Conservation (phyloP, 92 coral and sea anemone genomes). For the Anthopleura xanthogrammica region DNA sequence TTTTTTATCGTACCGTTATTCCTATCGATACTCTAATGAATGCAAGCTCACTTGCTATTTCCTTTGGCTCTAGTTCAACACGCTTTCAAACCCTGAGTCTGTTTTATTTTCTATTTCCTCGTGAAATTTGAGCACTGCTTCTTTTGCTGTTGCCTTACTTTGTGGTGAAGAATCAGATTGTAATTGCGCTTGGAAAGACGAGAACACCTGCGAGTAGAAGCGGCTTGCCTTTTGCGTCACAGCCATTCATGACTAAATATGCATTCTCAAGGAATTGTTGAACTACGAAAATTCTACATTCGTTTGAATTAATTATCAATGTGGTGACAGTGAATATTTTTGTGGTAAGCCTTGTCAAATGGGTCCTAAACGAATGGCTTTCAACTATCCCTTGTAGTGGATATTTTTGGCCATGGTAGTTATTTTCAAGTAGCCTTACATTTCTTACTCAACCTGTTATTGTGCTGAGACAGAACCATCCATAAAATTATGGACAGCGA, state of each 20-base stretch:
- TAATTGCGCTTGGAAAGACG: conserved; percentile 9
- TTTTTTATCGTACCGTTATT: neutral
- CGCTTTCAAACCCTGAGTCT: neutral
- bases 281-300: conserved; percentile 8
- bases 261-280: conserved; percentile 19
- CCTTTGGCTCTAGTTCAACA: neutral
- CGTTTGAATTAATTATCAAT: conserved; percentile 21
- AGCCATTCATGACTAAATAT: conserved; percentile 21
- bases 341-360: conserved; percentile 7
- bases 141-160: conserved; percentile 1
- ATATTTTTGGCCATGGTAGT: neutral
- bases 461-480: neutral
- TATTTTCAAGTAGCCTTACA: neutral
- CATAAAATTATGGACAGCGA: conserved; percentile 11
- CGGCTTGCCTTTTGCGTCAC: conserved; percentile 37
- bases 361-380: neutral
- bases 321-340: neutral
- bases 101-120: conserved; percentile 3
- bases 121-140: conserved; percentile 3
- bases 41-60: neutral
- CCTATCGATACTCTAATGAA: neutral
- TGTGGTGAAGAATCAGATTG: conserved; percentile 9
- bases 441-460: neutral
- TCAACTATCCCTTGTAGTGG: neutral
- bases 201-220: conserved; percentile 26